Evolutionary conservation across 1,140 invertebrate genomes (phyloP).

Genomic region (Listronotus bonariensis): DNA sequence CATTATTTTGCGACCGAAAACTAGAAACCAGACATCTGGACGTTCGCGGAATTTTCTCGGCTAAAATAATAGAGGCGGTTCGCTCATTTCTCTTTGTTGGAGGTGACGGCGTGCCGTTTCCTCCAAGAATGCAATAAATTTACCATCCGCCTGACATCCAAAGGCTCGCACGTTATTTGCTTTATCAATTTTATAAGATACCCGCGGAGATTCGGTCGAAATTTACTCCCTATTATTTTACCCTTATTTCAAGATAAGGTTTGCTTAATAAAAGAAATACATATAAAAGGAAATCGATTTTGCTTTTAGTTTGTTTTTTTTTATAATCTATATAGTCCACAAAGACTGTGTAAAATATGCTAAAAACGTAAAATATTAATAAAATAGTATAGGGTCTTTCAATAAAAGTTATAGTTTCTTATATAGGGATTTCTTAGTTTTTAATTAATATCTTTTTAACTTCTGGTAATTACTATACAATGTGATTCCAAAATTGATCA

Average conservation of each 20-base stretch:
- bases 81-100: constrained; percentile 42
- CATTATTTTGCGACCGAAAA: constrained; percentile 39
- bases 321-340: background rate
- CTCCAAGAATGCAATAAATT: constrained; percentile 45
- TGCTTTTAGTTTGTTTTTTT: background rate
- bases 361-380: too few species aligned
- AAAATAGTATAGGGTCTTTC: too few species aligned
- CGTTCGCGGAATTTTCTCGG: constrained; percentile 45
- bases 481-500: too few species aligned
- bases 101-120: constrained; percentile 42
- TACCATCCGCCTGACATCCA: constrained; percentile 39
- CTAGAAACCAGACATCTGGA: constrained; percentile 43
- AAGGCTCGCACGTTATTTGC: constrained; percentile 41
- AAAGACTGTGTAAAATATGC: background rate
- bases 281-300: background rate
- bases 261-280: too few species aligned
- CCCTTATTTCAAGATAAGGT: too few species aligned
- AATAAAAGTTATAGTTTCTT: too few species aligned
- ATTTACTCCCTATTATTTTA: constrained; percentile 13
- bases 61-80: constrained; percentile 43
- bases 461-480: too few species aligned
- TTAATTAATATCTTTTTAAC: too few species aligned
- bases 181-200: constrained; percentile 43
- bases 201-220: constrained; percentile 31
- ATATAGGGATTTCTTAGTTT: too few species aligned